Conservation (phyloP, 1,140 invertebrate species). For the Sycophaga agraensis region DNA sequence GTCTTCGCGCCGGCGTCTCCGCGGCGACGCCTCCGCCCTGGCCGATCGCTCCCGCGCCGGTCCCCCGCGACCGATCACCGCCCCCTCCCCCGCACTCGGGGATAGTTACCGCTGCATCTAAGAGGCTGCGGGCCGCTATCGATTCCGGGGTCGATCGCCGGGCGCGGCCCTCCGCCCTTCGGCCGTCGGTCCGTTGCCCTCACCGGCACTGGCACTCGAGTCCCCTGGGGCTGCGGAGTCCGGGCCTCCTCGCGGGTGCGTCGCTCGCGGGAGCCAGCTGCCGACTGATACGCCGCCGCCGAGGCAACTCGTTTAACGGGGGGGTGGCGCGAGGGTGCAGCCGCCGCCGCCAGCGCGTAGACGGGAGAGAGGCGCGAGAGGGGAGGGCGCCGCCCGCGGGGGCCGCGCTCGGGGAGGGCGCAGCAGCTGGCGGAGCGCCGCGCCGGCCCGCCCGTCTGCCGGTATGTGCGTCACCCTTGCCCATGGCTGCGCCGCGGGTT, state of each 20-base stretch:
- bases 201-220: no score
- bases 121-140: neutral
- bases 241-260: no score
- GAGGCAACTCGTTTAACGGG: slow-evolving; percentile 36
- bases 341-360: slow-evolving; percentile 1
- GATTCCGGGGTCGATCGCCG: neutral
- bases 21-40: no score
- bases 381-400: neutral
- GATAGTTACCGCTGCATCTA: slow-evolving; percentile 25
- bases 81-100: no score
- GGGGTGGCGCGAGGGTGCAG: slow-evolving; percentile 13
- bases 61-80: no score
- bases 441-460: no score
- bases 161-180: neutral
- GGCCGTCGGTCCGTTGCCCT: no score
- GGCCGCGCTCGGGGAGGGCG: neutral
- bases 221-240: no score
- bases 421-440: neutral
- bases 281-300: slow-evolving; percentile 36
- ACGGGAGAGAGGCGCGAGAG: neutral
- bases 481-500: no score
- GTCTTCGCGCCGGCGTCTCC: no score
- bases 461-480: no score
- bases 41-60: no score
- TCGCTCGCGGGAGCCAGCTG: slow-evolving; percentile 25